A percentile compares a stretch with the other conserved stretches of the same genome.
Evolutionary conservation across 2,113 vertebrate species (phyloP).

Genomic region (Phoenicopterus ruber): DNA sequence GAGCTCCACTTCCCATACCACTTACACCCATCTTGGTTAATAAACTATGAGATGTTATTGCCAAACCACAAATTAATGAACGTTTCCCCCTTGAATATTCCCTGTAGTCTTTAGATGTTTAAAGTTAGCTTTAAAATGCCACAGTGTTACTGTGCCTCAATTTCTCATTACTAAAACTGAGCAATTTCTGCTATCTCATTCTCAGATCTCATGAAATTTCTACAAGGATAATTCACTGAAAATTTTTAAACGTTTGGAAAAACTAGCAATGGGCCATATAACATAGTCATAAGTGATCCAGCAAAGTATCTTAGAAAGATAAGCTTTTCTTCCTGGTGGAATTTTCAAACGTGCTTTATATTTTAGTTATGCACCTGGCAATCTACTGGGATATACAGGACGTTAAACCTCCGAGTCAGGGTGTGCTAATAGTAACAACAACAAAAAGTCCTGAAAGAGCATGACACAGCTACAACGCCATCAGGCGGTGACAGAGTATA

Average conservation of each 20-base stretch:
- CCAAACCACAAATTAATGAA: not conserved
- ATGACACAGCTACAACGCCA: not conserved
- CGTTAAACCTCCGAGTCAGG: not conserved
- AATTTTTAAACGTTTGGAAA: not conserved
- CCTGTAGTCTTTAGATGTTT: not conserved
- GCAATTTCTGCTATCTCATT: not conserved
- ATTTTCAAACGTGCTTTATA: not conserved
- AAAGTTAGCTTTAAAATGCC: not conserved
- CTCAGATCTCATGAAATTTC: not conserved
- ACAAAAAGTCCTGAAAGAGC: not conserved
- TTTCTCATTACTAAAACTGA: not conserved
- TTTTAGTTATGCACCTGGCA: not conserved
- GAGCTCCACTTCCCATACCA: not conserved
- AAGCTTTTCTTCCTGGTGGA: not conserved
- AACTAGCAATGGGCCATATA: not conserved
- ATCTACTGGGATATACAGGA: not conserved
- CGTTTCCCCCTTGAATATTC: not conserved
- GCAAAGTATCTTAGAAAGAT: not conserved
- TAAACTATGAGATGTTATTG: not conserved
- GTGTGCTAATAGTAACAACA: not conserved
- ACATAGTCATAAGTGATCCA: not conserved
- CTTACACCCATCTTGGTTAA: not conserved
- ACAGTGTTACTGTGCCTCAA: not conserved
- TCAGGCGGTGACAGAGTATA: not conserved
- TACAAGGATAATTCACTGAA: not conserved